A percentile compares a stretch with the other conserved stretches of the same genome.
These are phyloP conservation scores for Volucella zonaria DNA, from an alignment of 2,888 invertebrate species.

Conservation along the genomic window DNA sequence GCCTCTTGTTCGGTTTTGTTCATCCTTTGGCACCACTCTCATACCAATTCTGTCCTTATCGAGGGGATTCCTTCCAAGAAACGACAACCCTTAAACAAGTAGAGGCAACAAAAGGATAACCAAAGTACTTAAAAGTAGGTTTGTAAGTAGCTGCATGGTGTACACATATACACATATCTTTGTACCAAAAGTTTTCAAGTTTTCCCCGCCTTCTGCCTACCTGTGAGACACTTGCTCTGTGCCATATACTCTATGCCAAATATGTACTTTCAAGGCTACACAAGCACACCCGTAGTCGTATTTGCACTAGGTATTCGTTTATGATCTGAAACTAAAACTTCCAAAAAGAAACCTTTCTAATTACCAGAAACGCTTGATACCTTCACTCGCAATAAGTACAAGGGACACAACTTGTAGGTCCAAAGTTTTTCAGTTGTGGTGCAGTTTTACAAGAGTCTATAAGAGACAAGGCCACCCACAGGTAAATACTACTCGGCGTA, in stretches of 20 bases:
- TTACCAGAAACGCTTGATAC: constrained; percentile 53
- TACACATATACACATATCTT: neutral
- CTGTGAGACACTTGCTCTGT: neutral
- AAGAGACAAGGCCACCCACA: constrained; percentile 29
- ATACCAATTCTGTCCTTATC: neutral
- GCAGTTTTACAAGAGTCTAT: neutral
- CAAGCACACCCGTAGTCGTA: neutral
- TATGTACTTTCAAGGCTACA: neutral
- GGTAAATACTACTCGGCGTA: constrained; percentile 14
- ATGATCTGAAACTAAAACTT: constrained; percentile 23
- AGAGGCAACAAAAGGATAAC: constrained; percentile 18
- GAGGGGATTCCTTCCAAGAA: too few species aligned
- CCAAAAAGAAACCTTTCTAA: constrained; percentile 29
- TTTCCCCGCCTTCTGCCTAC: neutral
- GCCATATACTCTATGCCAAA: neutral
- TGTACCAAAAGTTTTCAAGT: neutral
- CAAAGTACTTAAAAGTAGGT: constrained; percentile 34
- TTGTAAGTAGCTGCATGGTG: constrained; percentile 21
- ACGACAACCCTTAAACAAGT: neutral
- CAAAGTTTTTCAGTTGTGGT: constrained; percentile 16
- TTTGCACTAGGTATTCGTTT: neutral
- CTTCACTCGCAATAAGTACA: constrained; percentile 3
- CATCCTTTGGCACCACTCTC: neutral
- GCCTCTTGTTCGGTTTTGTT: constrained; percentile 5
- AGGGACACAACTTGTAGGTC: constrained; percentile 30